Base-by-base conservation (phyloP, 53 echinoderm and acorn worm genomes). In the Arbacia lixula region DNA sequence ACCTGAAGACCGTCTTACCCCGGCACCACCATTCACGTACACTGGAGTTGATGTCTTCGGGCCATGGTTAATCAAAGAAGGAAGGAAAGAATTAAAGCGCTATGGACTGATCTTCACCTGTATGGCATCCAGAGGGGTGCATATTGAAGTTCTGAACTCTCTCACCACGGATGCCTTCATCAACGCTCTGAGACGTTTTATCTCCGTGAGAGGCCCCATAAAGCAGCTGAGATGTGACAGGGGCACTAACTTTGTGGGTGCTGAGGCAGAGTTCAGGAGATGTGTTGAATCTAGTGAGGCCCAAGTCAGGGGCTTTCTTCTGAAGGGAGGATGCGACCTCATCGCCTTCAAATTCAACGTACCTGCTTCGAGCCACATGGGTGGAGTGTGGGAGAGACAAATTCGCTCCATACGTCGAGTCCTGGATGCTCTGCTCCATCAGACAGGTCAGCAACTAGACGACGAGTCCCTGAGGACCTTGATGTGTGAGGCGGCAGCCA, bases 181-280 rank as follows among this genome's bases (percentile, higher is more conserved):
- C 29, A 83, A 82, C 28, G 82, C 73, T 6, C 72, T 85, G 17
- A 60, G 89, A 16, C 66, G 89, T 25, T 92, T 89, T 68, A 89
- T 86, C 3, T 86, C 92, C 0, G 68, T 86, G 19, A 62, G 84
- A 50, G 86, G 92, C 11, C 92, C 92, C 51, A 66, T 92, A 19
- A 26, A 82, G 3, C 88, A 66, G 53, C 65, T 88, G 17, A 53
- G 88, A 39, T 86, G 80, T 50, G 88, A 91, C 53, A 79, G 85
- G 50, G 91, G 91, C 2, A 91, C 92, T 0, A 92, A 92, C 88
- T 88, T 92, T 64, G 50, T 92, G 16, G 92, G 92, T 26, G 92
- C 92, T 28, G 82, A 84, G 69, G 36, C 28, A 19, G 89, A 88
- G 42, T 77, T 77, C 38, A 52, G 14, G 38, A 39, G 69, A 42